Base-by-base conservation (phyloP, 2,113 vertebrate species). In the Chaenogobius annularis region DNA sequence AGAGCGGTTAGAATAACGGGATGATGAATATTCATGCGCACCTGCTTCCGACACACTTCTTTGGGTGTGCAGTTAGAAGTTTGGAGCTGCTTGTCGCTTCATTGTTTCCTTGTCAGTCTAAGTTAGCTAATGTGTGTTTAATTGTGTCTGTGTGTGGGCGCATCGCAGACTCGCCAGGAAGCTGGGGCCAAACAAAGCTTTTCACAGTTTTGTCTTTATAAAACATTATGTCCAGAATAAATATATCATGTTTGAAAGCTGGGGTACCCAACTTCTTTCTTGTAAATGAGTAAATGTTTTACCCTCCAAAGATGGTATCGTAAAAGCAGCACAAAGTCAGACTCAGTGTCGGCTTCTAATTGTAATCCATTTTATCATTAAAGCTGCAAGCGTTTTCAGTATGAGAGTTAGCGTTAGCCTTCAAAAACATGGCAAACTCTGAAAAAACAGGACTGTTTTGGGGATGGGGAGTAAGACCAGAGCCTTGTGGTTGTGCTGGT, bases 21-120 rank as follows among this genome's bases (percentile, higher is more conserved):
- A 63, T 55, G 59, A 82, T 93, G 90, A 93, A 93, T 93, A 92
- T 93, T 92, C 91, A 93, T 85, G 71, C 82, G 84, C 91, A 92
- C 89, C 91, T 93, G 92, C 79, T 89, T 83, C 83, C 67, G 47
- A 74, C 87, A 79, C 69, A 88, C 83, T 85, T 71, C 81, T 87
- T 79, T 75, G 75, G 73, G 77, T 77, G 81, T 73, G 77, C 56
- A 86, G 81, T 85, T 77, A 87, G 79, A 87, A 85, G 84, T 87
- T 88, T 82, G 75, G 84, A 83, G 54, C 59, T 64, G 40, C 70
- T 81, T 66, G 79, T 79, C 77, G 75, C 70, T 80, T 61, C 77
- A 11, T 47, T 68, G 55, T 65, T 23, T 50, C 26, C 22, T 22
- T 35, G 72, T 79, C 65, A 48, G 35, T 73, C 48, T 63, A 56